These are phyloP conservation scores for Channa striata DNA, from an alignment of 2,797 vertebrate species.

Conservation along the genomic window DNA sequence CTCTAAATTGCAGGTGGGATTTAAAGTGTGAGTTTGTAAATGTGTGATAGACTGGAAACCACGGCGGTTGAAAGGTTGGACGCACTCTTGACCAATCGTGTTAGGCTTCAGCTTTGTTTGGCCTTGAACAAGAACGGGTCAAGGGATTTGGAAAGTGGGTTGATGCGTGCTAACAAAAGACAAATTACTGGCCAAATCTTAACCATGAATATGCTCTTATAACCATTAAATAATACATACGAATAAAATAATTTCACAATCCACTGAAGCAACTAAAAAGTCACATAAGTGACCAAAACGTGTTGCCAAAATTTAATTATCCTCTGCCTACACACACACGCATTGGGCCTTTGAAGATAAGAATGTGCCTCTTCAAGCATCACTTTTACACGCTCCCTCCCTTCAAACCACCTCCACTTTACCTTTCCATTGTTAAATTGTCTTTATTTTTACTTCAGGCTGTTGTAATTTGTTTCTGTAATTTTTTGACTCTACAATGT, in stretches of 20 bases:
- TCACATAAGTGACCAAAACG: background rate
- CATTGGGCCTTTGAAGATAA: background rate
- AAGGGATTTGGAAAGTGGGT: slow-evolving; percentile 7
- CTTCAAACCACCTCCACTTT: background rate
- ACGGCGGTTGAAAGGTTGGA: slow-evolving; percentile 9
- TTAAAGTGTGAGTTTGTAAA: slow-evolving; percentile 31
- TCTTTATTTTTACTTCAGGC: background rate
- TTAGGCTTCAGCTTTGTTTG: background rate
- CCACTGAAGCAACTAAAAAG: background rate
- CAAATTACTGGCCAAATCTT: background rate
- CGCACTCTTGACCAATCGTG: background rate
- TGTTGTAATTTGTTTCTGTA: background rate
- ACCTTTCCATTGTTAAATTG: background rate
- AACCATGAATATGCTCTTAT: background rate
- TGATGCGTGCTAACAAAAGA: background rate
- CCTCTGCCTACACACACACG: background rate
- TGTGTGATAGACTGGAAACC: slow-evolving; percentile 11
- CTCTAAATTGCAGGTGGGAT: slow-evolving; percentile 33
- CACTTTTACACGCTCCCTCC: background rate
- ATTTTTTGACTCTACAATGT: background rate
- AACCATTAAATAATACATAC: background rate
- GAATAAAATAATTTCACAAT: slow-evolving; percentile 2
- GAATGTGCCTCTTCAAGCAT: background rate
- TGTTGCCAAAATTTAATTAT: background rate
- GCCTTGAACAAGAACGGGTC: slow-evolving; percentile 15